Evolutionary conservation across 2,888 invertebrate species (phyloP).

Genomic region (Gymnocheta viridis): DNA sequence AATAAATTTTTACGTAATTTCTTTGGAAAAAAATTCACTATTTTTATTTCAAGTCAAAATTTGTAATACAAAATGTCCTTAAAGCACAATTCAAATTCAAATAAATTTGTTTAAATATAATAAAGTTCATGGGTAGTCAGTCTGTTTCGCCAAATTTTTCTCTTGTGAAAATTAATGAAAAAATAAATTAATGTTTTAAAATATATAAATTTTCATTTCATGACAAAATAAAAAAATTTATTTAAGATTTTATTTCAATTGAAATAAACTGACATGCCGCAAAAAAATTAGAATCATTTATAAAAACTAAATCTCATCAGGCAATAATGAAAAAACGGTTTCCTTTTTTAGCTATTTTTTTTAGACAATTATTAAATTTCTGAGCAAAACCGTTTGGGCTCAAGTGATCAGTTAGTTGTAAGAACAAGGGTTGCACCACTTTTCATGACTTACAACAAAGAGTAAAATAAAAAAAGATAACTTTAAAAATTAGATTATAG

Average conservation of each 20-base stretch:
- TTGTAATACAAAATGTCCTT: no score
- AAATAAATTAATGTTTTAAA: no score
- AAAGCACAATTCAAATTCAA: no score
- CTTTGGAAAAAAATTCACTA: no score
- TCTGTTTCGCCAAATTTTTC: no score
- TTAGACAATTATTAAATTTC: constrained; percentile 4
- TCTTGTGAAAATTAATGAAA: no score
- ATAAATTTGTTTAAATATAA: no score
- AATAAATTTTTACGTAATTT: no score
- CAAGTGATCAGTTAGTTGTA: neutral
- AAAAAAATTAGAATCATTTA: neutral
- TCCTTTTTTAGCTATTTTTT: neutral
- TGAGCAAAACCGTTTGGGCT: neutral
- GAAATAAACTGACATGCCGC: neutral
- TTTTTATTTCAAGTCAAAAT: no score
- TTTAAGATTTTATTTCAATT: neutral
- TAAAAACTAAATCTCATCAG: neutral
- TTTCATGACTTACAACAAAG: constrained; percentile 5
- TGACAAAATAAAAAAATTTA: neutral
- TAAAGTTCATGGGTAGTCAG: no score
- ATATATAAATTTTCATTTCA: neutral
- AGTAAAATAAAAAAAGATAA: neutral
- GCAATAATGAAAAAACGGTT: neutral
- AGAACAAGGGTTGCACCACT: constrained; percentile 4
- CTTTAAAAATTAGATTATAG: constrained; percentile 36